These are phyloP conservation scores for Nemotelus nigrinus DNA, from an alignment of 2,888 invertebrate genomes.

Conservation along the genomic window DNA sequence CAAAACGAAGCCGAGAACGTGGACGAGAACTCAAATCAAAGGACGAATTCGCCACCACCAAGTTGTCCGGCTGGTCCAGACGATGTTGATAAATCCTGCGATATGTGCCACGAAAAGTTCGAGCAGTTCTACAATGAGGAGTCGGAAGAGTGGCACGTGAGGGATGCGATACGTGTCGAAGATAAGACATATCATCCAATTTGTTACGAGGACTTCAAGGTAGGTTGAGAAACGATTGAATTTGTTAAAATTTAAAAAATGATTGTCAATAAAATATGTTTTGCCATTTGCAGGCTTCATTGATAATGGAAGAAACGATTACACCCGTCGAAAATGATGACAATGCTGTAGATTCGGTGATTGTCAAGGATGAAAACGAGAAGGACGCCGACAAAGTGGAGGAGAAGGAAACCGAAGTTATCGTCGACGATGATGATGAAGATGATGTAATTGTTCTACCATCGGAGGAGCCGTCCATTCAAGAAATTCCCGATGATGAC, in stretches of 20 bases:
- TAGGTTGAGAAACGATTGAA: conserved; percentile 55
- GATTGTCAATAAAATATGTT: neutral
- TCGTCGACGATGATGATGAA: conserved; percentile 68
- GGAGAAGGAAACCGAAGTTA: conserved; percentile 49
- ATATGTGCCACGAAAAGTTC: conserved; percentile 92
- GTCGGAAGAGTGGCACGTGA: conserved; percentile 95
- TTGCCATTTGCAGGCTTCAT: conserved; percentile 55
- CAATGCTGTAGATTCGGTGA: conserved; percentile 60
- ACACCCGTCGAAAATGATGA: conserved; percentile 55
- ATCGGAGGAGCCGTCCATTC: conserved; percentile 72
- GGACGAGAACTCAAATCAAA: conserved; percentile 68
- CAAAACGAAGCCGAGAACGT: conserved; percentile 68
- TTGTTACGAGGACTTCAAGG: conserved; percentile 89
- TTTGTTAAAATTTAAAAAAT: neutral
- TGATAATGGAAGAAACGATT: conserved; percentile 57
- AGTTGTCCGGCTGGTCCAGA: conserved; percentile 77
- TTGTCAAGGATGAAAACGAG: conserved; percentile 57
- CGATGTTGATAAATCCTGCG: conserved; percentile 77
- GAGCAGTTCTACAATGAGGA: conserved; percentile 97
- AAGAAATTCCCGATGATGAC: conserved; percentile 71
- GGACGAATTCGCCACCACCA: conserved; percentile 71
- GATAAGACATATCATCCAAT: conserved; percentile 86
- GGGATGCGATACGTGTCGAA: conserved; percentile 82
- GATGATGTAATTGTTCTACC: conserved; percentile 77
- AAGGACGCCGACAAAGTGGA: conserved; percentile 48